Base-by-base conservation (phyloP, 1,140 invertebrate genomes). In the Aphelenchoides besseyi region DNA sequence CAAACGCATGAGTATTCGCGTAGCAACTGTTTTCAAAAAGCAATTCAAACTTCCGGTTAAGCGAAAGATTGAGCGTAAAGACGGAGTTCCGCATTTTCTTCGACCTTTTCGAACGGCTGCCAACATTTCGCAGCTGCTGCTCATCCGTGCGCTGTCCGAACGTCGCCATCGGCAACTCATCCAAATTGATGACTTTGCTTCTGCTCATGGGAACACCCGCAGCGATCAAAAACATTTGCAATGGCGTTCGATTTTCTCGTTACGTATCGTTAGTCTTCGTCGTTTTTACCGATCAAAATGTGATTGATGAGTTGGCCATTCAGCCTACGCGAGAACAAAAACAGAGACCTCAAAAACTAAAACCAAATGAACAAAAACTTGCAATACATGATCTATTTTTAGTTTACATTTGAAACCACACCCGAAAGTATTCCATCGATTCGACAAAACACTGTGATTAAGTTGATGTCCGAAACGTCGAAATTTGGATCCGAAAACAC, bases 401-500 rank as follows among this genome's bases (percentile, higher is more conserved):
- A 59, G 55, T 59, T 59, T 23, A 59, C 55, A 8, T 59, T 59
- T 5, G 55, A 59, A 59, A 28, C 55, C 5, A 59, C 55, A 28
- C 5, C 55, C 26, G 23, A 59, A 33, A 59, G 32, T 59, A 23
- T 8, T 59, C 32, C 55, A 23, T 59, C 55, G 26, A 59, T 59
- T 5, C 55, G 41, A 12, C 23, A 12, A 23, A 23, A 23, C 41
- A 48, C 12, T 48, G 41, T 48, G 12, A 23, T 18, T 23, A 59
- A 59, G 55, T 59, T 59, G 5, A 59, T 59, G 5, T 28, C 55
- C 5, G 55, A 8, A 8, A 5, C 55, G 12, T 8, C 55, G 18
- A 5, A 8, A 8, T 59, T 59, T 33, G 26, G 5, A 23, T 33
- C 55, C 5, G 18, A 29, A 12, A 33, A 5, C 5, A 8, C 18